Percentiles rank a stretch among this genome's conserved stretches.
Evolutionary conservation across 2,888 invertebrate species (phyloP).

Genomic region (Sicus ferrugineus): DNA sequence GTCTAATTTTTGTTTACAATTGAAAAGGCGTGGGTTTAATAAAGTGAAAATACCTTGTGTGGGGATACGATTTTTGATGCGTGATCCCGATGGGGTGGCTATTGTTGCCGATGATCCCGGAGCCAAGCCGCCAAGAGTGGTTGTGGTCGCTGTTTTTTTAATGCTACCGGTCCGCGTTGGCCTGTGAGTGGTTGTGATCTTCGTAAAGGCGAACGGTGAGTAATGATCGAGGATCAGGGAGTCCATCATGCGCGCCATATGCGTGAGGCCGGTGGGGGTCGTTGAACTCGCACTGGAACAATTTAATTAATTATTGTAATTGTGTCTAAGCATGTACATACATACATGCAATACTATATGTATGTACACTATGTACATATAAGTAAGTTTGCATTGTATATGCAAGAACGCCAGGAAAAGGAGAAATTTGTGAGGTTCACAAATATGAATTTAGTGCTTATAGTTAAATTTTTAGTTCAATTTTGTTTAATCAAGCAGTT

Average conservation of each 20-base stretch:
- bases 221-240: conserved; percentile 74
- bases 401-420: too few species aligned
- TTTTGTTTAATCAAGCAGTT: too few species aligned
- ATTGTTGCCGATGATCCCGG: conserved; percentile 43
- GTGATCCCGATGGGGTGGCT: conserved; percentile 45
- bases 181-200: conserved; percentile 69
- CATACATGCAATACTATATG: too few species aligned
- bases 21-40: not conserved
- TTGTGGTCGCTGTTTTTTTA: conserved; percentile 50
- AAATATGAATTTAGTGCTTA: too few species aligned
- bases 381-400: too few species aligned
- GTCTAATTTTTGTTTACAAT: not conserved
- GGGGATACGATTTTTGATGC: conserved; percentile 60
- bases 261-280: conserved; percentile 69
- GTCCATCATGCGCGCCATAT: conserved; percentile 80
- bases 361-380: too few species aligned
- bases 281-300: conserved; percentile 66
- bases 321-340: too few species aligned
- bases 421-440: too few species aligned
- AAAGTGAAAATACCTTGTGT: conserved; percentile 59
- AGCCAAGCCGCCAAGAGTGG: conserved; percentile 41
- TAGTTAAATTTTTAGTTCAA: too few species aligned
- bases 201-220: conserved; percentile 73
- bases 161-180: conserved; percentile 53
- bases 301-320: too few species aligned